Conservation (phyloP, 2,113 vertebrate species). For the Corydoras sp. region DNA sequence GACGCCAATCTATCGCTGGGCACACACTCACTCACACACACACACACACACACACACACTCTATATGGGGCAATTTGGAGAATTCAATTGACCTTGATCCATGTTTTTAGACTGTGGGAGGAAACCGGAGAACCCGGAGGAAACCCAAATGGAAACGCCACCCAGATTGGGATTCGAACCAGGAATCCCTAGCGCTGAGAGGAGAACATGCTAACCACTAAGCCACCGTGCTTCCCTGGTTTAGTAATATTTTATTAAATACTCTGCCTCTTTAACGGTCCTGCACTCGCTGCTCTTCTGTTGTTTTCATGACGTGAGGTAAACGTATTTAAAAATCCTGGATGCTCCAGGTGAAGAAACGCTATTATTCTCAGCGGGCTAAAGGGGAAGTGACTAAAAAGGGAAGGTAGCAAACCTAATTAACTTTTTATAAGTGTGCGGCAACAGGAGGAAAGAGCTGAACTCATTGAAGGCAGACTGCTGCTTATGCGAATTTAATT, state of each 20-base stretch:
- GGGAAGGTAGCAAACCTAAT: conserved; percentile 9
- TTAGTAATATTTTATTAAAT: background rate
- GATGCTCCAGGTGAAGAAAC: background rate
- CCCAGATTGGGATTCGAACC: too few relatives aligned
- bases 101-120: too few relatives aligned
- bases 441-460: background rate
- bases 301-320: background rate
- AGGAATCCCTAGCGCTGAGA: too few relatives aligned
- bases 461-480: conserved; percentile 2
- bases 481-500: conserved; percentile 4
- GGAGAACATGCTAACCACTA: too few relatives aligned
- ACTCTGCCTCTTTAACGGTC: background rate
- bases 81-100: too few relatives aligned
- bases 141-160: too few relatives aligned
- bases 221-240: background rate
- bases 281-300: background rate
- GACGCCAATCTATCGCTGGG: too few relatives aligned
- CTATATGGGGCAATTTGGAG: too few relatives aligned
- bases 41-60: too few relatives aligned
- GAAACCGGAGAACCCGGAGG: too few relatives aligned
- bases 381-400: conserved; percentile 4
- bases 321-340: conserved; percentile 1
- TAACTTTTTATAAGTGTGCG: conserved; percentile 3
- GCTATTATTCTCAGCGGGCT: background rate
- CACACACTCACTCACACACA: too few relatives aligned